phyloP scores from a whole-genome alignment of 2,888 invertebrate species.

The Marasmarcha lunaedactyla region DNA sequence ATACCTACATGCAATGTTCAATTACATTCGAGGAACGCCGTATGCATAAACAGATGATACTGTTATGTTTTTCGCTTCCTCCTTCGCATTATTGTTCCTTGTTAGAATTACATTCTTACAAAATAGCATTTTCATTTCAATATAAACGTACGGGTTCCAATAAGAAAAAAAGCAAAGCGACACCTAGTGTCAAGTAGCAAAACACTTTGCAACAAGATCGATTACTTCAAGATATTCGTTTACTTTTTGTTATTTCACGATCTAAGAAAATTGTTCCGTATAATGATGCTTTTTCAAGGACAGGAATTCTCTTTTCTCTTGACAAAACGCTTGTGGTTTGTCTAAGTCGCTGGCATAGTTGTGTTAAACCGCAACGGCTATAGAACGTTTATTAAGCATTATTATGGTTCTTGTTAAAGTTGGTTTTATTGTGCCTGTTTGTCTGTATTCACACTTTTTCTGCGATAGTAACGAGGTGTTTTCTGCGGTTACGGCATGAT shows the following conservation, averaged over 20 bases:
- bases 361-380: conserved; percentile 6
- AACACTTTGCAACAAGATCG: conserved; percentile 17
- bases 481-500: not conserved
- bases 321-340: not conserved
- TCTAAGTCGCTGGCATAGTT: not conserved
- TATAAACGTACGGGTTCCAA: no score
- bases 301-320: not conserved
- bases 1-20: conserved; percentile 60
- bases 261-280: no score
- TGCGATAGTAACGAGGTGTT: not conserved
- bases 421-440: conserved; percentile 37
- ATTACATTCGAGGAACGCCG: conserved; percentile 55
- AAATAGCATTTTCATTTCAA: no score
- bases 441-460: conserved; percentile 28
- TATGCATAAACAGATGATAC: conserved; percentile 40
- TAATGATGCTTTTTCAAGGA: no score
- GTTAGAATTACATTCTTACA: no score
- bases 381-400: not conserved
- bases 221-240: no score
- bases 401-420: conserved; percentile 32
- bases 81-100: no score
- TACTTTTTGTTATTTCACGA: no score
- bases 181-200: conserved; percentile 52
- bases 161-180: conserved; percentile 24
- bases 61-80: conserved; percentile 26